Evolutionary conservation across 2,888 invertebrate genomes (phyloP).

Genomic region (Andrena flavipes): DNA sequence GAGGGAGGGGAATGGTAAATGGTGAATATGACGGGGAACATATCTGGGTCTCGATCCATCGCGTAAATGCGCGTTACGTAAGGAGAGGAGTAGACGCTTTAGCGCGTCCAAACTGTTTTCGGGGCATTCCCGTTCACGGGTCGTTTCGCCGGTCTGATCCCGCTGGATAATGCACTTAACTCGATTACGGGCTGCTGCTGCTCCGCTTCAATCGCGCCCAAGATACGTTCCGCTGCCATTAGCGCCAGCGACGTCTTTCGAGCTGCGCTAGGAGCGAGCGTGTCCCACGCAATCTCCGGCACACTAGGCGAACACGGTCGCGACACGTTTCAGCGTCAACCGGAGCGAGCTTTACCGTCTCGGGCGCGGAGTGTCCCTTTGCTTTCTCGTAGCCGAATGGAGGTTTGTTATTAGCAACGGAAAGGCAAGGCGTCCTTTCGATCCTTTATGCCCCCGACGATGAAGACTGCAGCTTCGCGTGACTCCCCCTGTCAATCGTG

Average conservation of each 20-base stretch:
- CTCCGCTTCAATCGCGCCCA: conserved; percentile 39
- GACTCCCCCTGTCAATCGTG: not conserved
- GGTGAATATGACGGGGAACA: too few relatives aligned
- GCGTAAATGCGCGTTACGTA: not conserved
- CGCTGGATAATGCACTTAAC: conserved; percentile 46
- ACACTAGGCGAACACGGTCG: not conserved
- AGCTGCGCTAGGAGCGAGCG: not conserved
- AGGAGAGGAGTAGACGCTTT: conserved; percentile 1
- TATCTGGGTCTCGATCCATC: too few relatives aligned
- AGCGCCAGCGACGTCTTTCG: conserved; percentile 35
- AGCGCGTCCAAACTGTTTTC: conserved; percentile 31
- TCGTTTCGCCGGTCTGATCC: conserved; percentile 16
- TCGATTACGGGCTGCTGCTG: conserved; percentile 46
- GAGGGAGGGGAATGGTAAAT: too few relatives aligned
- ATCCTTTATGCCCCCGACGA: not conserved
- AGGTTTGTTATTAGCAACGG: not conserved
- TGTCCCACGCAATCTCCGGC: conserved; percentile 19
- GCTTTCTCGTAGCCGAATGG: not conserved
- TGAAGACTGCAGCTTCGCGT: conserved; percentile 1
- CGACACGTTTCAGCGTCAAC: conserved; percentile 1
- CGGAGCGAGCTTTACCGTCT: not conserved
- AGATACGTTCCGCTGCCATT: conserved; percentile 20
- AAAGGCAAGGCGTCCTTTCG: not conserved
- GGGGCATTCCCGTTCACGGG: not conserved
- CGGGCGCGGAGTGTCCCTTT: not conserved